Evolutionary conservation across 2,888 invertebrate species (phyloP), one percentile per base, ranked within the genome.

Genomic region (Holacanthella duospinosa): DNA sequence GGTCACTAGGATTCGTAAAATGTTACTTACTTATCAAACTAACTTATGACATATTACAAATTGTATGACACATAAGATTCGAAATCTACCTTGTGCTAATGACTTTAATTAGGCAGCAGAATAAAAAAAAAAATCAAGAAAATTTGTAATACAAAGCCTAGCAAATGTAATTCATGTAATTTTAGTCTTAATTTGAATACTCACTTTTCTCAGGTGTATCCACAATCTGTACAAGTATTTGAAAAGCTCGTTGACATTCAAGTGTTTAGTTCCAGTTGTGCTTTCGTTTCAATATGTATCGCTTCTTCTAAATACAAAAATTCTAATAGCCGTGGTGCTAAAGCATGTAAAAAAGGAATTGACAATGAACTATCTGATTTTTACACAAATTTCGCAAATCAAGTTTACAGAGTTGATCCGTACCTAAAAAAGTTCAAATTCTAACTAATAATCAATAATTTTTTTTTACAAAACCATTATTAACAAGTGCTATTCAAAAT

Each of bases 401-500:
- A 88, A 86, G 78, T 89, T 88, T 48, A 91, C 83, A 75, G 89
- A 88, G 75, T 88, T 88, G 62, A 88, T 77, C 74, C 85, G 84
- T 0, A 90, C 84, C 83, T 87, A 75, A 56, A 70, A 72, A 64
- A 67, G 24, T 4, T n/a, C 6, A 21, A 9, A 9, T 4, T 29
- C n/a, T 29, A 29, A 6, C 2, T 4, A 21, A 29, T 29, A 55
- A n/a, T n/a, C n/a, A n/a, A n/a, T n/a, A n/a, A n/a, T n/a, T n/a
- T 21, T 21, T 12, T 21, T 21, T 4, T 53, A 21, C 24, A 12
- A 53, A 53, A 21, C 24, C 19, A 19, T 12, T 12, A n/a, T n/a
- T n/a, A n/a, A n/a, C n/a, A n/a, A n/a, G n/a, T n/a, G n/a, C n/a
- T n/a, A n/a, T n/a, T n/a, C n/a, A n/a, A n/a, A n/a, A n/a, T n/a